Evolutionary conservation across 2,797 vertebrate genomes (phyloP), one percentile per base, ranked within the genome.

Genomic region (Centroberyx gerrardi): DNA sequence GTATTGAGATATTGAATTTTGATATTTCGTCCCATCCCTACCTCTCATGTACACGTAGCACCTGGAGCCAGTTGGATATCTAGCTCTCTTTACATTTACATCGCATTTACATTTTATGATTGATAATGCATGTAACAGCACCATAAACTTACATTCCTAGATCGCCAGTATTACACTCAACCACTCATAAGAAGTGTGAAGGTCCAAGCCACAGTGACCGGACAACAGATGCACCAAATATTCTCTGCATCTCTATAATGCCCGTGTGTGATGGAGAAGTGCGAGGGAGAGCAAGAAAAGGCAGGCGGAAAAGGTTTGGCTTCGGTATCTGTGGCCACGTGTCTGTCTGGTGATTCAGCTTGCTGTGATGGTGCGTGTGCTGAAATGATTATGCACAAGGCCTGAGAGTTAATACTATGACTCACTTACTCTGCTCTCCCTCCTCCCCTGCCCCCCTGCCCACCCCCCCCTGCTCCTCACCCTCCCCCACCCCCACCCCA

Each of bases 341-440:
- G 92, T 76, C 87, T 67, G 88, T 91, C 90, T 89, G 87, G 89
- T 93, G 92, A 93, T 87, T 93, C 91, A 90, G 83, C 82, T 81
- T 31, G 27, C 87, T 68, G 84, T 89, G 85, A 89, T 65, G 83
- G 83, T 82, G 88, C 83, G 54, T 83, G 90, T 88, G 86, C 89
- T 64, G 82, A 82, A 84, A 82, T 86, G 80, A 92, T 92, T 85
- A 91, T 86, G 81, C 87, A 85, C 65, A 87, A 84, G 77, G 76
- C 89, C 86, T 52, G 65, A 59, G 80, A 90, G 88, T 90, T 86
- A 82, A 87, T 78, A 83, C 78, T 52, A 51, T 89, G 89, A 90
- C 83, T 90, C 91, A 92, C 85, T 86, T 85, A 90, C 78, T 54
- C 76, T n/a, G 31, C 80, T 40, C 65, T 8, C 62, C 64, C 17